Conservation (phyloP, 2,888 invertebrate species). For the Barypeithes pellucidus region DNA sequence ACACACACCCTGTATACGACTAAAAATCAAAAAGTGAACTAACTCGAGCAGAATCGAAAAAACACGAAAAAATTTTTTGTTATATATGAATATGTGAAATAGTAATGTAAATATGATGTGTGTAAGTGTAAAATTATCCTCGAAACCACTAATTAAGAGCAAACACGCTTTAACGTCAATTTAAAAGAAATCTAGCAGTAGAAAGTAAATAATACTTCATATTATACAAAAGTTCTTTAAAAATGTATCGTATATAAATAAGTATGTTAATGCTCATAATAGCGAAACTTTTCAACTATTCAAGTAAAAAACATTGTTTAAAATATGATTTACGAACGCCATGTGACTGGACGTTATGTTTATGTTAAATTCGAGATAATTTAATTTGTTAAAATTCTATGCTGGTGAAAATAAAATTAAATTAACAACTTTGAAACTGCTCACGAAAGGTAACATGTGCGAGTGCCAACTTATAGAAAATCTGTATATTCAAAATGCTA, state of each 20-base stretch:
- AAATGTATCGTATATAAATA: constrained; percentile 35
- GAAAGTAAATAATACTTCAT: constrained; percentile 40
- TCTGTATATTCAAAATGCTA: constrained; percentile 8
- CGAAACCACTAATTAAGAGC: constrained; percentile 23
- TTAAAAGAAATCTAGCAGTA: constrained; percentile 31
- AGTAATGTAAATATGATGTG: too few species aligned
- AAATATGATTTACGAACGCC: constrained; percentile 8
- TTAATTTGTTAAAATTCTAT: constrained; percentile 5
- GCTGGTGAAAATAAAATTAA: constrained; percentile 14
- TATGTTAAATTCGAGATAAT: background rate
- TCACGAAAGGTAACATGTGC: constrained; percentile 17
- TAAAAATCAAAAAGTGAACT: too few species aligned
- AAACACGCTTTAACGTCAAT: constrained; percentile 17
- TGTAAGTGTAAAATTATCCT: background rate
- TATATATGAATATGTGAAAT: too few species aligned
- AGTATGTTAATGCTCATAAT: constrained; percentile 42
- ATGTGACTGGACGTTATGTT: constrained; percentile 13
- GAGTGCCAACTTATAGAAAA: background rate
- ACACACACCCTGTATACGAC: too few species aligned
- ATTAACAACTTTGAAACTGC: constrained; percentile 1
- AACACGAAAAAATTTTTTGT: too few species aligned
- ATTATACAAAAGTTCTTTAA: constrained; percentile 25
- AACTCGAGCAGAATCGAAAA: too few species aligned
- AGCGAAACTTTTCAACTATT: constrained; percentile 35
- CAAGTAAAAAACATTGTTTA: background rate